A percentile compares a stretch with the other conserved stretches of the same genome.
Conservation (phyloP, 2,113 vertebrate species). For the Hucho hucho region DNA sequence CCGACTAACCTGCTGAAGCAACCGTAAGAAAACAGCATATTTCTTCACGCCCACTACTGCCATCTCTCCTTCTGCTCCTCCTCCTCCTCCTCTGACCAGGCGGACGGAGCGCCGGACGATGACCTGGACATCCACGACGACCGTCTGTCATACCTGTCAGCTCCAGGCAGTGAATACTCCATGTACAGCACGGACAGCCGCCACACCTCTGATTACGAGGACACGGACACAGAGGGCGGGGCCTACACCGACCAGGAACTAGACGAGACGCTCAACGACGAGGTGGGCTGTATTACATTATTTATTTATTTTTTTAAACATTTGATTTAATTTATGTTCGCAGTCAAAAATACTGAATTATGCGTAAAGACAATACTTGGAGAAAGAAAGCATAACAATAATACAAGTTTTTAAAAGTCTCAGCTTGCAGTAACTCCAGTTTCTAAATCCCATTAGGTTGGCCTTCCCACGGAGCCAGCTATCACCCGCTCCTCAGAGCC, state of each 20-base stretch:
- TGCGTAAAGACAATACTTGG: too few species aligned
- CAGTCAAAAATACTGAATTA: too few species aligned
- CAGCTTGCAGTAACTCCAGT: too few species aligned
- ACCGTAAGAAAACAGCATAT: not conserved
- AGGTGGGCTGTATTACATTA: constrained; percentile 68
- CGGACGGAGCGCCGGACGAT: constrained; percentile 95
- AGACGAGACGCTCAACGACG: constrained; percentile 97
- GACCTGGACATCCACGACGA: constrained; percentile 98
- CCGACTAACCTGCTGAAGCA: too few species aligned
- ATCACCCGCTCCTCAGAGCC: constrained; percentile 98
- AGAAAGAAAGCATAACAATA: too few species aligned
- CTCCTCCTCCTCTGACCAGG: constrained; percentile 67
- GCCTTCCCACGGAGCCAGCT: constrained; percentile 93
- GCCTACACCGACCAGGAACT: constrained; percentile 99
- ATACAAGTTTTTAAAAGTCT: too few species aligned
- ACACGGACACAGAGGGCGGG: constrained; percentile 98
- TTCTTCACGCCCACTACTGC: not conserved
- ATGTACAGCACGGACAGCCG: constrained; percentile 99
- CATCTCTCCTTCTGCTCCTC: not conserved
- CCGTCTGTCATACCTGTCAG: constrained; percentile 98
- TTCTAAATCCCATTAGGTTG: constrained; percentile 70
- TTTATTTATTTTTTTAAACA: rapidly evolving
- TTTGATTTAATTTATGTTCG: too few species aligned
- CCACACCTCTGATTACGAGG: constrained; percentile 98
- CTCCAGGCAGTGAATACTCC: constrained; percentile 97